Conservation (phyloP, 2,888 invertebrate species). For the Hedya salicella region DNA sequence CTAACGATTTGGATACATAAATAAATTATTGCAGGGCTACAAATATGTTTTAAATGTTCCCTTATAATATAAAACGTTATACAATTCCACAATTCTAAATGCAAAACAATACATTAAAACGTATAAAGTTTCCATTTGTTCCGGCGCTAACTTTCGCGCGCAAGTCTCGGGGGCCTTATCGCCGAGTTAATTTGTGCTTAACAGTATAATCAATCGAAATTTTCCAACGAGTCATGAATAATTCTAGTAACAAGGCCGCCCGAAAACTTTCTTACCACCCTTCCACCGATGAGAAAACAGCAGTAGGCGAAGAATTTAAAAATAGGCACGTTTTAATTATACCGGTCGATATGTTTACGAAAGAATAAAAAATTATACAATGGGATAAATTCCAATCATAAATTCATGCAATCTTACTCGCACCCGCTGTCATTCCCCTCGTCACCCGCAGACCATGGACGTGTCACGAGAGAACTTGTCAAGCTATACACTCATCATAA, state of each 20-base stretch:
- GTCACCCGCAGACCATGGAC: too few species aligned
- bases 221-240: conserved; percentile 71
- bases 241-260: conserved; percentile 61
- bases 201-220: conserved; percentile 73
- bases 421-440: too few species aligned
- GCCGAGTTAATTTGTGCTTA: conserved; percentile 64
- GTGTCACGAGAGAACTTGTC: too few species aligned
- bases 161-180: conserved; percentile 41
- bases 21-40: too few species aligned
- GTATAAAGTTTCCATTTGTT: conserved; percentile 47
- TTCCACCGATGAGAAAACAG: neutral
- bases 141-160: conserved; percentile 43
- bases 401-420: too few species aligned
- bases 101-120: conserved; percentile 50
- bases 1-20: too few species aligned
- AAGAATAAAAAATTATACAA: too few species aligned
- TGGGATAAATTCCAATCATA: too few species aligned
- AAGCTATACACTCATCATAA: too few species aligned
- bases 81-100: conserved; percentile 23
- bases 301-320: conserved; percentile 7
- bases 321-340: neutral
- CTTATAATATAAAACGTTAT: neutral
- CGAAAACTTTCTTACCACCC: conserved; percentile 54
- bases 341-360: neutral
- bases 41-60: too few species aligned